Base-by-base conservation (phyloP, 2,113 vertebrate species). In the Otocyon megalotis region DNA sequence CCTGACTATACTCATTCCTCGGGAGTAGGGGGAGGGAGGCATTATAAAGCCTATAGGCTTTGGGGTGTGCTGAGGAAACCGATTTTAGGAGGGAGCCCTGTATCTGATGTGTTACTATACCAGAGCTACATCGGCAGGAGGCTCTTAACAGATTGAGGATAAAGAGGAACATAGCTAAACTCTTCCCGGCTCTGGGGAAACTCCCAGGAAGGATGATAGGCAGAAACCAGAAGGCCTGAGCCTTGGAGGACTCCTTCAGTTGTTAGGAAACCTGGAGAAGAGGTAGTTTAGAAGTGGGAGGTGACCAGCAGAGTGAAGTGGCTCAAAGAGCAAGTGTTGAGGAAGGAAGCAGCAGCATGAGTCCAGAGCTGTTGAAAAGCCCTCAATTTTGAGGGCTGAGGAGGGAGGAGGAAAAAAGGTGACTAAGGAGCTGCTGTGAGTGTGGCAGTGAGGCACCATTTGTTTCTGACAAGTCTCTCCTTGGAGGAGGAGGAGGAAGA, bases 31-130 rank as follows among this genome's bases (percentile, higher is more conserved):
- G 26, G 32, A 82, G 74, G 48, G 84, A 79, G 37, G 22, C 14
- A 17, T 90, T 71, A 86, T 0, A n/a, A 69, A 35, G 22, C 50
- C 10, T 32, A 0, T 56, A 43, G 62, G 53, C n/a, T 81, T 85
- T 82, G 69, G 24, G 37, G 32, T 71, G 1, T 85, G 28, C 14
- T 35, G 35, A 95, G 32, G 79, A 90, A 76, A 81, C 32, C 71
- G 56, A 67, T 88, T 85, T 72, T 86, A 94, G 60, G 86, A 77
- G n/a, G 83, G 43, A 76, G 32, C 35, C 65, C 74, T 92, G 56
- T 91, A 53, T 89, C 28, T 58, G 30, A 53, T 88, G 32, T 63
- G 26, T 91, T 76, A 8, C 62, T 48, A 3, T 86, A 24, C 63
- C 63, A 54, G n/a, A 72, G 56, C 28, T 37, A 43, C 20, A 3